Evolutionary conservation across 2,888 invertebrate species (phyloP).

Genomic region (Trypoxylon attenuatum): DNA sequence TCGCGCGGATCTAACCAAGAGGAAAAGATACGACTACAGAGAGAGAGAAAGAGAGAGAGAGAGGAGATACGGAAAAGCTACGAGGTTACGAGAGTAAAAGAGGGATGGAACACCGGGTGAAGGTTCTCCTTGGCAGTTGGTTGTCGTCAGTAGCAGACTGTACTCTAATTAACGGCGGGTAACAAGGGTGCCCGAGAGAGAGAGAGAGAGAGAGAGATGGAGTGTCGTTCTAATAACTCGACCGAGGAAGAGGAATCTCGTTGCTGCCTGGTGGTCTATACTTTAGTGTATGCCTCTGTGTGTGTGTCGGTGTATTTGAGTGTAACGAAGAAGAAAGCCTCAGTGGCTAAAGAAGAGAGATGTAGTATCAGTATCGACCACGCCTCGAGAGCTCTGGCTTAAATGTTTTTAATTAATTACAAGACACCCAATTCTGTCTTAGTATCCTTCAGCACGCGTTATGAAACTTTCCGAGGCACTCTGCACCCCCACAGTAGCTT

Average conservation of each 20-base stretch:
- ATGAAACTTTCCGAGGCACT: no score
- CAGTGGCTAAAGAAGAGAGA: no score
- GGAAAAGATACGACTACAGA: conserved; percentile 33
- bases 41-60: conserved; percentile 27
- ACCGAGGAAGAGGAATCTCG: conserved; percentile 21
- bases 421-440: neutral
- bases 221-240: conserved; percentile 63
- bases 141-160: conserved; percentile 65
- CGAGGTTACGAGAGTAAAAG: no score
- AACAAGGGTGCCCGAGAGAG: conserved; percentile 58
- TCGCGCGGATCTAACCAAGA: conserved; percentile 49
- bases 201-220: conserved; percentile 48
- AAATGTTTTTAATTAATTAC: conserved; percentile 52
- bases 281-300: no score
- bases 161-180: conserved; percentile 66
- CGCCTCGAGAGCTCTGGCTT: conserved; percentile 8
- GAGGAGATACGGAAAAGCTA: no score
- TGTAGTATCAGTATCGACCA: conserved; percentile 22
- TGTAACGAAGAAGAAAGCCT: neutral
- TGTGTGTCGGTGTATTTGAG: no score
- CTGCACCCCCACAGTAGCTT: no score
- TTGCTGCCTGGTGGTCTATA: conserved; percentile 1
- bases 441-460: neutral
- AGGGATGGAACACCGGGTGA: conserved; percentile 29
- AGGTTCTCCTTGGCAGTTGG: conserved; percentile 61